Conservation (phyloP, 2,797 vertebrate genomes). For the Semotilus atromaculatus region DNA sequence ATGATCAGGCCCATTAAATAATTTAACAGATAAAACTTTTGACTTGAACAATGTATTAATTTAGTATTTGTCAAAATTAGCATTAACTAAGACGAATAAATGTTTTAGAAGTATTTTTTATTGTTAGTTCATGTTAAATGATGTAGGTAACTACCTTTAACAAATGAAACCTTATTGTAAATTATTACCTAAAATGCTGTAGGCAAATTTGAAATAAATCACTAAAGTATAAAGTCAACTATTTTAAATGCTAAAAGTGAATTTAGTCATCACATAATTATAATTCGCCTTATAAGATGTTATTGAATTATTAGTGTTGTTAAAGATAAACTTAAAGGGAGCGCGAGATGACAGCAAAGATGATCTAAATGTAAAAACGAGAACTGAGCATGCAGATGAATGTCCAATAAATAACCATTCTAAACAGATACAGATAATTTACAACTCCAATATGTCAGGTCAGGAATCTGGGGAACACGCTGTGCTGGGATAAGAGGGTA, state of each 20-base stretch:
- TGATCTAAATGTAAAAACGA: not conserved
- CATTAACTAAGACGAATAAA: not conserved
- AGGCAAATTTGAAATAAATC: not conserved
- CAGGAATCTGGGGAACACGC: constrained; percentile 10
- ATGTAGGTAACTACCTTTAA: not conserved
- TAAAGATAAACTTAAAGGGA: not conserved
- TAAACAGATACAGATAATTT: not conserved
- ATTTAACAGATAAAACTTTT: too few species aligned
- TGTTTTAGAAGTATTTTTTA: not conserved
- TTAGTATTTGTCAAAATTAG: too few species aligned
- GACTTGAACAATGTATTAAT: not conserved
- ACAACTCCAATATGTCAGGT: constrained; percentile 12
- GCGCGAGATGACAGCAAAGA: not conserved
- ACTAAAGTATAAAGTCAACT: not conserved
- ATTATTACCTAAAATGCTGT: not conserved
- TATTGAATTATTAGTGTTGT: not conserved
- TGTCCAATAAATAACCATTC: not conserved
- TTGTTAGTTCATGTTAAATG: not conserved
- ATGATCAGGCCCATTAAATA: too few species aligned
- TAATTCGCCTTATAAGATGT: not conserved
- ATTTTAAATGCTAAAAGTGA: not conserved
- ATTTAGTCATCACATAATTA: not conserved
- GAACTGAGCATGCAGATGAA: not conserved
- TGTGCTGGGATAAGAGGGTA: constrained; percentile 10
- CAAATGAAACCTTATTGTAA: not conserved